A percentile compares a stretch with the other conserved stretches of the same genome.
These are phyloP conservation scores for Caenorhabditis panamensis DNA, from an alignment of 2,888 invertebrate genomes.

Conservation along the genomic window DNA sequence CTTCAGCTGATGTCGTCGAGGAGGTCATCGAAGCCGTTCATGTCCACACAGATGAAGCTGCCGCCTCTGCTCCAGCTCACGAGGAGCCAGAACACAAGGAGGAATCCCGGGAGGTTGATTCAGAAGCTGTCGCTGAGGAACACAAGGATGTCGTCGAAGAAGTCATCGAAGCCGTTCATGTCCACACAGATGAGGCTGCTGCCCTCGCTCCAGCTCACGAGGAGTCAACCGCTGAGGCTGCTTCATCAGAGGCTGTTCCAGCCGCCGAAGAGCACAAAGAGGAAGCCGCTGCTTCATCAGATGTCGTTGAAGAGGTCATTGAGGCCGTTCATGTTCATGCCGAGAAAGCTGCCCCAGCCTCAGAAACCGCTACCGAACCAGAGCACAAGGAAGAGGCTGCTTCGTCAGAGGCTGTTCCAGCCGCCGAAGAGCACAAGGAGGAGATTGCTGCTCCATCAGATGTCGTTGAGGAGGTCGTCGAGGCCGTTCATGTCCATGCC, in stretches of 20 bases:
- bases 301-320: background rate
- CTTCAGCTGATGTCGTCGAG: too few relatives aligned
- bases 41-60: constrained; percentile 11
- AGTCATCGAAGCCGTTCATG: constrained; percentile 22
- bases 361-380: constrained; percentile 4
- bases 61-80: constrained; percentile 11
- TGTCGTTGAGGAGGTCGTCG: constrained; percentile 26
- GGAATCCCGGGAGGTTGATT: too few relatives aligned
- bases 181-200: constrained; percentile 14
- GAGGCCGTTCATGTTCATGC: constrained; percentile 4
- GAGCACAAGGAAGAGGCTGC: constrained; percentile 9
- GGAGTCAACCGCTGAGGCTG: too few relatives aligned
- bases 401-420: background rate
- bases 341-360: background rate
- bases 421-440: constrained; percentile 5
- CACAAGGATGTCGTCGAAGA: constrained; percentile 21
- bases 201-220: too few relatives aligned
- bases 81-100: constrained; percentile 1
- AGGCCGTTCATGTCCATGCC: constrained; percentile 22
- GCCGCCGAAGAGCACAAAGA: background rate
- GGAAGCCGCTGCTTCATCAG: background rate
- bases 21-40: too few relatives aligned
- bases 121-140: background rate
- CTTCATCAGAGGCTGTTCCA: too few relatives aligned
- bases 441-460: constrained; percentile 7